Conservation (phyloP, 2,888 invertebrate species). For the Creontiades dilutus region DNA sequence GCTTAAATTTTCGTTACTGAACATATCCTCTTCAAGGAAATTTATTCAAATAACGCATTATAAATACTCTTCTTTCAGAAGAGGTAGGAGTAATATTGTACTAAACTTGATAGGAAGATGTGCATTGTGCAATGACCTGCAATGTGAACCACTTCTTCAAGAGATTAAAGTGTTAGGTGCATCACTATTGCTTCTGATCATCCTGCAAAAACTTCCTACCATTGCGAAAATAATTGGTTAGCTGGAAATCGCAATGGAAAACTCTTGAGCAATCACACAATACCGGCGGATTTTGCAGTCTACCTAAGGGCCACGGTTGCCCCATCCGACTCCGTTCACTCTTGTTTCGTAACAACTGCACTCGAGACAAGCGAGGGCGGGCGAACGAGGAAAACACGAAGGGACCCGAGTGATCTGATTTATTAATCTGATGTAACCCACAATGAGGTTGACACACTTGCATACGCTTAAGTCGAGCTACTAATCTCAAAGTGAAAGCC, state of each 20-base stretch:
- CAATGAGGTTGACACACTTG: conserved; percentile 1
- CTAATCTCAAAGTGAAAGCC: background rate
- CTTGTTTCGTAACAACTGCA: background rate
- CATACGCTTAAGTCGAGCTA: background rate
- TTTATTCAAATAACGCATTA: no score
- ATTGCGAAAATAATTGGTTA: background rate
- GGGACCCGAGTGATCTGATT: background rate
- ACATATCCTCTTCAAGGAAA: no score
- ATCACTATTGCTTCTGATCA: no score
- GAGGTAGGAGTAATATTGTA: no score
- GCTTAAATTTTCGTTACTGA: no score
- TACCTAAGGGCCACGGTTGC: background rate
- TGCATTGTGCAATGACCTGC: no score
- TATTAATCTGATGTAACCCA: background rate
- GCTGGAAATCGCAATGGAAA: background rate
- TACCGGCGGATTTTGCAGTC: background rate
- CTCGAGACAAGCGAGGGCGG: background rate
- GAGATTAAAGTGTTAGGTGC: no score
- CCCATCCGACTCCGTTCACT: background rate
- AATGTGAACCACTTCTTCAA: no score
- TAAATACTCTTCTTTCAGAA: no score
- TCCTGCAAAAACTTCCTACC: no score
- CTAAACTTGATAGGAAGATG: no score
- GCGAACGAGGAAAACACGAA: background rate
- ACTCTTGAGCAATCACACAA: background rate